Evolutionary conservation across 2,797 vertebrate species (phyloP).

Genomic region (Lutjanus campechanus): DNA sequence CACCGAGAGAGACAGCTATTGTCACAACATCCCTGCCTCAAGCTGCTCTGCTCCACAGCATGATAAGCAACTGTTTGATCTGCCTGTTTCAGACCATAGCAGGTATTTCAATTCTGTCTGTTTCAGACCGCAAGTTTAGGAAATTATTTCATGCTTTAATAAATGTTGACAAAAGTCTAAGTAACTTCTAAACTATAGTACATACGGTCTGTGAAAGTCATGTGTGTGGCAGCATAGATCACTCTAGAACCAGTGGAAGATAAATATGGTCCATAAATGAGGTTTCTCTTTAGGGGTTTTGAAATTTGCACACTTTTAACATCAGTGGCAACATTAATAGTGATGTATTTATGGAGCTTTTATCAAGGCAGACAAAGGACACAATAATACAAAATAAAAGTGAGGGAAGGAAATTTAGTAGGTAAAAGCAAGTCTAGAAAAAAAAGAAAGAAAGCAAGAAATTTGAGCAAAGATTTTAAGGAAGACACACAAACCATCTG

Average conservation of each 20-base stretch:
- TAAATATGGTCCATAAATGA: not conserved
- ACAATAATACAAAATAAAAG: not conserved
- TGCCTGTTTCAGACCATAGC: slow-evolving; percentile 19
- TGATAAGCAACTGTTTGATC: slow-evolving; percentile 62
- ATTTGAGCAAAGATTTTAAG: not conserved
- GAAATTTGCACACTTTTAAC: not conserved
- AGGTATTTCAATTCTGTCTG: slow-evolving; percentile 33
- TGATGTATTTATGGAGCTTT: not conserved
- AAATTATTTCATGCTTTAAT: slow-evolving; percentile 35
- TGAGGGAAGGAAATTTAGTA: no score
- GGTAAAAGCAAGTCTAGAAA: no score
- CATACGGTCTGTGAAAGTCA: not conserved
- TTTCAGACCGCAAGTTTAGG: not conserved
- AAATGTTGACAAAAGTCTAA: slow-evolving; percentile 12
- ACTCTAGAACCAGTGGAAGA: not conserved
- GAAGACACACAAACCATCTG: not conserved
- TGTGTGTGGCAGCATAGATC: not conserved
- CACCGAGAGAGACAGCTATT: slow-evolving; percentile 62
- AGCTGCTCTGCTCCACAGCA: slow-evolving; percentile 48
- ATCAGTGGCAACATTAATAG: not conserved
- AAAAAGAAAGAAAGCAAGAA: not conserved
- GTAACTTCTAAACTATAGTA: not conserved
- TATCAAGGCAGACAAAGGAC: not conserved
- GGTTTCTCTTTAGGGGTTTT: not conserved
- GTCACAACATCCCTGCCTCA: slow-evolving; percentile 66